phyloP scores from a whole-genome alignment of 2,113 vertebrate species.

The Halichoerus grypus region DNA sequence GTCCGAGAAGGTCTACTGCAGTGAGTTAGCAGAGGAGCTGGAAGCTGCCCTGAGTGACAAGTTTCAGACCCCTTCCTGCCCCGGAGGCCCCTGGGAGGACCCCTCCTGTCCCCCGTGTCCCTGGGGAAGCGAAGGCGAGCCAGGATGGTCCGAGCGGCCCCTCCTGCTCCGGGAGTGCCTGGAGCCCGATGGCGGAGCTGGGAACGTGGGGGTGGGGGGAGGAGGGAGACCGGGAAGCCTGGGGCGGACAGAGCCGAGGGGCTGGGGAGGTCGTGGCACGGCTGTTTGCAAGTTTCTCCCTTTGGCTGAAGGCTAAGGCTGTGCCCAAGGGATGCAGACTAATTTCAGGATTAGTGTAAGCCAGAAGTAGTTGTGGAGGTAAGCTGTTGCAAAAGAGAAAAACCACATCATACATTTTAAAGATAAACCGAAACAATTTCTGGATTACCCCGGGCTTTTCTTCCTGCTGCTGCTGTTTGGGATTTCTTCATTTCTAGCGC shows the following conservation, averaged over 20 bases:
- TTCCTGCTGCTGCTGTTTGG: background rate
- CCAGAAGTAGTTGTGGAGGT: conserved; percentile 52
- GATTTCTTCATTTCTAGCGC: background rate
- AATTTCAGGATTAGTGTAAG: conserved; percentile 66
- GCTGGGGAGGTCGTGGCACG: background rate
- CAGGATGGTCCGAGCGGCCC: background rate
- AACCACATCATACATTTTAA: background rate
- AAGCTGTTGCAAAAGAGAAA: conserved; percentile 38
- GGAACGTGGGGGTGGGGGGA: background rate
- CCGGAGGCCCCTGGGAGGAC: background rate
- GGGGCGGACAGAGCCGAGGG: background rate
- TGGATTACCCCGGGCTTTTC: background rate
- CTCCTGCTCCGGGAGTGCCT: background rate
- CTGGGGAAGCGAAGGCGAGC: background rate
- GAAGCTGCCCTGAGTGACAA: background rate
- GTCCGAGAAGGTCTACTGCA: background rate
- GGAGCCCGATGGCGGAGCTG: background rate
- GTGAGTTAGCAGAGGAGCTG: background rate
- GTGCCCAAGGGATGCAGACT: background rate
- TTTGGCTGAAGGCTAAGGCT: background rate
- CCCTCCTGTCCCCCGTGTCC: background rate
- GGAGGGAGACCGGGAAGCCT: background rate
- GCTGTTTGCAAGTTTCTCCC: background rate
- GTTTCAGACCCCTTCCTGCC: background rate
- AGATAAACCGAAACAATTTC: background rate